A percentile compares a stretch with the other conserved stretches of the same genome.
These are phyloP conservation scores for Liolophura sinensis DNA, from an alignment of 1,140 invertebrate species.

Conservation along the genomic window DNA sequence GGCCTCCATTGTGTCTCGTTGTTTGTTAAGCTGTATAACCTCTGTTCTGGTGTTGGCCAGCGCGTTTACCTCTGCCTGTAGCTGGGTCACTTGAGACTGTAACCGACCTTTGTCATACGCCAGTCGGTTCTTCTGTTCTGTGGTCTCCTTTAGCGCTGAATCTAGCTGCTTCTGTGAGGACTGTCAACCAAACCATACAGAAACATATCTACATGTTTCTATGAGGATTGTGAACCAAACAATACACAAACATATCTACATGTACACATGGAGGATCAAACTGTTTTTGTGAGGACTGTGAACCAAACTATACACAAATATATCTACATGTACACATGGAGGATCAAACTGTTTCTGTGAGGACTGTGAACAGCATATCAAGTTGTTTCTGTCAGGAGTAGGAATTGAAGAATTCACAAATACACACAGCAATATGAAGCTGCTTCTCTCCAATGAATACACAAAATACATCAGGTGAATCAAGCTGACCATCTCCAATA, in stretches of 20 bases:
- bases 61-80: conserved; percentile 34
- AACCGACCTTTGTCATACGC: conserved; percentile 53
- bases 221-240: not conserved
- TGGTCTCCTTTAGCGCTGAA: conserved; percentile 43
- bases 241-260: not conserved
- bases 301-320: conserved; percentile 4
- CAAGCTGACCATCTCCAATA: too few relatives aligned
- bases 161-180: conserved; percentile 40
- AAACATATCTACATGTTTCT: not conserved
- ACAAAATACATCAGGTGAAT: too few relatives aligned
- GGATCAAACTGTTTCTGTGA: not conserved
- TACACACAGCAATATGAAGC: not conserved
- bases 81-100: conserved; percentile 42
- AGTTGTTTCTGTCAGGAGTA: too few relatives aligned
- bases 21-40: conserved; percentile 30
- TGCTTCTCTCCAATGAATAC: too few relatives aligned
- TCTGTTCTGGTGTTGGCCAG: conserved; percentile 31
- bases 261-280: conserved; percentile 1
- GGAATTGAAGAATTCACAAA: not conserved
- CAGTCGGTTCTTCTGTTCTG: conserved; percentile 53
- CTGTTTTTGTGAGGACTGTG: conserved; percentile 21
- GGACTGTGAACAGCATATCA: not conserved
- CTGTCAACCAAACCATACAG: conserved; percentile 21
- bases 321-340: not conserved
- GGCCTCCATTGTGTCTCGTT: conserved; percentile 33